Evolutionary conservation across 2,113 vertebrate genomes (phyloP).

Genomic region (Aphyosemion australe): DNA sequence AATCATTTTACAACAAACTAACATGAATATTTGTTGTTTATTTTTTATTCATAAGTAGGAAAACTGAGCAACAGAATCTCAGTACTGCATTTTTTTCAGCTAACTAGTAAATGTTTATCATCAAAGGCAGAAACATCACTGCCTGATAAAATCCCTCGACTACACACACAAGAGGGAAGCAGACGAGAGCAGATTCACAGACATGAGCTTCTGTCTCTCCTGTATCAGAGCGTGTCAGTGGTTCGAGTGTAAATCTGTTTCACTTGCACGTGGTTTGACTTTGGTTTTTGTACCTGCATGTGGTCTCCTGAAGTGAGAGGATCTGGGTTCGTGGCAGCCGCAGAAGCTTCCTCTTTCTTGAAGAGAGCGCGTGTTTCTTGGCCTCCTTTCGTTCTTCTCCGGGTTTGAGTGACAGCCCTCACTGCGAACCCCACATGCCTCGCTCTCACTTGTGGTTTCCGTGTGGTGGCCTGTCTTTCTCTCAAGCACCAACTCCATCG

Average conservation of each 20-base stretch:
- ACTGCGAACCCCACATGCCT: conserved; percentile 55
- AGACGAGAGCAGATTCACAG: background rate
- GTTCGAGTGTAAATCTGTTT: conserved; percentile 15
- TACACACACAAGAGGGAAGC: background rate
- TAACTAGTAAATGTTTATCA: conserved; percentile 12
- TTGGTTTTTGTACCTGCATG: conserved; percentile 72
- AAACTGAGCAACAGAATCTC: background rate
- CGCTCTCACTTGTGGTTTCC: conserved; percentile 71
- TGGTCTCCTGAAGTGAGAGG: conserved; percentile 78
- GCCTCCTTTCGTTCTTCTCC: conserved; percentile 64
- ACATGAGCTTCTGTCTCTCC: background rate
- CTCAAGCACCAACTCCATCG: conserved; percentile 23
- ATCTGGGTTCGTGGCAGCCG: conserved; percentile 74
- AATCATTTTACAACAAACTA: conserved; percentile 13
- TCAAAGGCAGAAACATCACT: background rate
- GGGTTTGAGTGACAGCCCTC: conserved; percentile 73
- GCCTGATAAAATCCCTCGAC: background rate
- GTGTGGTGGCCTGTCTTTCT: conserved; percentile 52
- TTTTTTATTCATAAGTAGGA: conserved; percentile 13
- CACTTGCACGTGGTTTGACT: background rate
- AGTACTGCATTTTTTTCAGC: conserved; percentile 6
- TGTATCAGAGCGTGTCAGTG: background rate
- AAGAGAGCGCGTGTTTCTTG: conserved; percentile 57
- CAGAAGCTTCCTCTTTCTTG: conserved; percentile 73
- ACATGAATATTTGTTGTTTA: background rate